Evolutionary conservation across 2,797 vertebrate species (phyloP), one percentile per base, ranked within the genome.

Genomic region (Xenentodon cancila): DNA sequence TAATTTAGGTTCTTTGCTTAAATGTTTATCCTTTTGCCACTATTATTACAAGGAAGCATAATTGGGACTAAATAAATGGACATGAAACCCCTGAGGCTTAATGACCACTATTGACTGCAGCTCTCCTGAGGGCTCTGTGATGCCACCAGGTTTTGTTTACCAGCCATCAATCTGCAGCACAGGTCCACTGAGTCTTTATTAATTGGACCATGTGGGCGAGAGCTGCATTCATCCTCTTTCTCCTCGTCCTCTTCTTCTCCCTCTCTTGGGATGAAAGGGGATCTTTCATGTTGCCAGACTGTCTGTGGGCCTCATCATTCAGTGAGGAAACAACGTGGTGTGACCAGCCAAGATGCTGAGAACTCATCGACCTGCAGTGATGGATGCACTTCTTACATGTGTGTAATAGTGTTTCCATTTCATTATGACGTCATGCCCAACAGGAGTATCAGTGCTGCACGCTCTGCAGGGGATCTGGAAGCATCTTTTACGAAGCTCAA

Each of bases 111-210:
- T 46, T 6, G 32, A 32, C 32, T 32, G 32, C 32, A 32, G 32
- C 4, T 49, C 73, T 63, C 53, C 42, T 3, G 66, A 70, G 78
- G 40, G 21, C 18, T 16, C 9, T 5, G 17, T 34, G 60, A 46
- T 42, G 50, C 37, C 19, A 67, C 17, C 25, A n/a, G 53, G 13
- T 42, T 59, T 49, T 77, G 71, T 75, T 66, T 59, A 43, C 17
- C 37, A 47, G 30, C 55, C 15, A 54, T 68, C 68, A 42, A 48
- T 74, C 44, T 49, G 53, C 49, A 66, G 73, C 13, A 52, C 5
- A 13, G 66, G 40, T 71, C 73, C 77, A 27, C 64, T 58, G 68
- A 80, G 75, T 50, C 70, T 53, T 64, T 88, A 88, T 85, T 85
- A 86, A 86, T 68, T 76, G 70, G 74, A 44, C 64, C 40, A 21